Evolutionary conservation across 2,113 vertebrate genomes (phyloP).

Genomic region (Telmatochromis bifrenatus): DNA sequence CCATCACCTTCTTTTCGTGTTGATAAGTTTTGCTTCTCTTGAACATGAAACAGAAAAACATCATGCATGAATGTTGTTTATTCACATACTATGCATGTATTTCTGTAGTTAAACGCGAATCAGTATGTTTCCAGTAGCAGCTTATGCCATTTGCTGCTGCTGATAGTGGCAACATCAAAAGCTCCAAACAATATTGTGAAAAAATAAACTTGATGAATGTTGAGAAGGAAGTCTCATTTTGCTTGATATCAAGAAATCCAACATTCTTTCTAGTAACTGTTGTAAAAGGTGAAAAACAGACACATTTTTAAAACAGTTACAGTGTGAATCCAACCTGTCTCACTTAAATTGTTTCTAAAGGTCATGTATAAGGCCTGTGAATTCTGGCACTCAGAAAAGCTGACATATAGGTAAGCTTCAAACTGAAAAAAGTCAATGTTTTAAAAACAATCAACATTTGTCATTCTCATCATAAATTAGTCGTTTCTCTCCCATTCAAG

Average conservation of each 20-base stretch:
- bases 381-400: not conserved
- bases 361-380: not conserved
- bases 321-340: not conserved
- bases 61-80: not conserved
- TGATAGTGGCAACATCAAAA: not conserved
- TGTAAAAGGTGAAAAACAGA: not conserved
- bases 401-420: not conserved
- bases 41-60: slow-evolving; percentile 49
- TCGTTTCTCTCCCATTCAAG: not conserved
- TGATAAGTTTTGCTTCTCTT: slow-evolving; percentile 61
- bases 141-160: not conserved
- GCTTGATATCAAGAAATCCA: not conserved
- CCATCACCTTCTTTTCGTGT: not conserved
- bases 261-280: not conserved
- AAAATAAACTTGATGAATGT: not conserved
- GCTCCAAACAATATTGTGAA: not conserved
- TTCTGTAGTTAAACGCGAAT: not conserved
- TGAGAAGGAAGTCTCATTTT: not conserved
- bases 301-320: not conserved
- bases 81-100: not conserved
- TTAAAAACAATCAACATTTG: not conserved
- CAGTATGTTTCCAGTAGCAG: not conserved
- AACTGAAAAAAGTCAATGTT: not conserved
- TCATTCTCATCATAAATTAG: not conserved
- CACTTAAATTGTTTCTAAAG: not conserved